Percentiles rank a stretch among this genome's conserved stretches.
phyloP scores from a whole-genome alignment of 2,113 vertebrate genomes.

The Campylomormyrus numenius region DNA sequence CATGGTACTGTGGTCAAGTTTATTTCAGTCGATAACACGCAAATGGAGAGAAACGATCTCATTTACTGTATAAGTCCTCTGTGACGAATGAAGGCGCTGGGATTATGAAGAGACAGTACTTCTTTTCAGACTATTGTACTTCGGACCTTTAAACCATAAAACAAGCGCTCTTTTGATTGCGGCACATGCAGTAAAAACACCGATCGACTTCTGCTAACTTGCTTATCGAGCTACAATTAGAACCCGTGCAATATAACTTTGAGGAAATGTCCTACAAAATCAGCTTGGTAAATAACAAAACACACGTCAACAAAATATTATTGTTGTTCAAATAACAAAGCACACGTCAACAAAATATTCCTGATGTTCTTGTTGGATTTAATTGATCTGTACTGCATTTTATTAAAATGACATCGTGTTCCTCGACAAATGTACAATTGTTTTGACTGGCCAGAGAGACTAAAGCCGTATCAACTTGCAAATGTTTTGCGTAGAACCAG shows the following conservation, averaged over 20 bases:
- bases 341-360: not conserved
- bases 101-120: not conserved
- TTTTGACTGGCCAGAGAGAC: not conserved
- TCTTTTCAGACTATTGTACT: not conserved
- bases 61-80: not conserved
- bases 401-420: not conserved
- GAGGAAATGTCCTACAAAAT: not conserved
- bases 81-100: not conserved
- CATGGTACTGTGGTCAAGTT: not conserved
- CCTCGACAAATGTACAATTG: not conserved
- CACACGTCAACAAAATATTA: not conserved
- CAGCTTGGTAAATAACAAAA: not conserved
- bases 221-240: not conserved
- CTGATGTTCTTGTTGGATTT: not conserved
- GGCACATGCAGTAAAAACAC: not conserved
- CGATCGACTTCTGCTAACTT: not conserved
- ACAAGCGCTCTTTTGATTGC: not conserved
- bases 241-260: not conserved
- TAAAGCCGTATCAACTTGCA: not conserved
- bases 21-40: not conserved
- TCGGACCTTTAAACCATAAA: not conserved
- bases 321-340: not conserved
- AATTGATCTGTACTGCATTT: not conserved
- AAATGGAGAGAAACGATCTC: not conserved
- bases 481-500: not conserved